Percentiles rank a stretch among this genome's conserved stretches.
phyloP scores from a whole-genome alignment of 2,113 vertebrate genomes.

The Microcebus jonahi region DNA sequence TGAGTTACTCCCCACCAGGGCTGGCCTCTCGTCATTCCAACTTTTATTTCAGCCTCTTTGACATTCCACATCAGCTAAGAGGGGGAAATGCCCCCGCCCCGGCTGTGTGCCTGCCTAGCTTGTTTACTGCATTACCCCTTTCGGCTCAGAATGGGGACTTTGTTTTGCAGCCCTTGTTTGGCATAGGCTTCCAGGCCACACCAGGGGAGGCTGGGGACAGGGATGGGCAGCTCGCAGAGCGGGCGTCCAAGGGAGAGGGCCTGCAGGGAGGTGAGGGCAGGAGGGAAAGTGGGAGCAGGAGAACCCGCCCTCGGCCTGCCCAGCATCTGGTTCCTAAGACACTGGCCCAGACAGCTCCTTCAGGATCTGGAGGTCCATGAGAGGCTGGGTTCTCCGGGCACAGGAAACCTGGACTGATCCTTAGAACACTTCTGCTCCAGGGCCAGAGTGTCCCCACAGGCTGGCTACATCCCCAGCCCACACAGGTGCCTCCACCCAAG shows the following conservation, averaged over 20 bases:
- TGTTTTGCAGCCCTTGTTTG: conserved; percentile 68
- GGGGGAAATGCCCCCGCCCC: not conserved
- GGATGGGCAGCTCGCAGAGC: not conserved
- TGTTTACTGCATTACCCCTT: conserved; percentile 53
- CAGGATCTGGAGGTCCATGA: not conserved
- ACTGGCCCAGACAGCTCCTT: not conserved
- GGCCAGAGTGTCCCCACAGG: not conserved
- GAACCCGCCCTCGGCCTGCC: not conserved
- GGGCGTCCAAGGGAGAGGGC: not conserved
- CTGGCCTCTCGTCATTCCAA: not conserved
- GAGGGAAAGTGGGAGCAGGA: not conserved
- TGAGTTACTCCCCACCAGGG: not conserved
- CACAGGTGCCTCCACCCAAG: not conserved
- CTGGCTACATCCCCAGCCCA: not conserved
- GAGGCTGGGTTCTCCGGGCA: not conserved
- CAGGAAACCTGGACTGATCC: not conserved
- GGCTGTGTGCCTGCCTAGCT: not conserved
- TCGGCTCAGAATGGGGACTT: conserved; percentile 63
- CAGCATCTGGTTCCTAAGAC: not conserved
- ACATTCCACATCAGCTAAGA: conserved; percentile 71
- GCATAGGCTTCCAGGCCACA: conserved; percentile 24
- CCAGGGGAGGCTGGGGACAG: conserved; percentile 6
- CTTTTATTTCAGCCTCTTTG: conserved; percentile 45
- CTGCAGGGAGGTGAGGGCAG: accelerated
- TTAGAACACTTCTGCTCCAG: not conserved